These are phyloP conservation scores for Protosalanx chinensis DNA, from an alignment of 2,797 vertebrate genomes.

Conservation along the genomic window DNA sequence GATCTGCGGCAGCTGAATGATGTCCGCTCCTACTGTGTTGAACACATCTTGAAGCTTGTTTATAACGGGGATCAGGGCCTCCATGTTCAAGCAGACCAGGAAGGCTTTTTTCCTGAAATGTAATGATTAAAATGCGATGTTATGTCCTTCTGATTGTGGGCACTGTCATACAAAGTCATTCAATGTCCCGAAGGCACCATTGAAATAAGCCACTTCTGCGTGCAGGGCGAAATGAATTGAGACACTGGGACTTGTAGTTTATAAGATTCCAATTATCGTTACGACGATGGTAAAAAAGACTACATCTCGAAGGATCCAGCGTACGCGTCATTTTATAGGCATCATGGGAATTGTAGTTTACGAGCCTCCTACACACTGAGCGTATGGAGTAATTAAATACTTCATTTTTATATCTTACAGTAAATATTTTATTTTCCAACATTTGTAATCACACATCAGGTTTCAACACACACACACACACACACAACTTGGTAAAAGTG, in stretches of 20 bases:
- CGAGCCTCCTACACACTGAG: neutral
- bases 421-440: slow-evolving; percentile 5
- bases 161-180: slow-evolving; percentile 76
- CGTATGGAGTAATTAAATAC: neutral
- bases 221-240: neutral
- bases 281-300: neutral
- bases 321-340: neutral
- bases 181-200: slow-evolving; percentile 77
- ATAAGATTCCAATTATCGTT: neutral
- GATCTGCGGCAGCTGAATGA: slow-evolving; percentile 96
- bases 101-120: neutral
- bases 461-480: neutral
- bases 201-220: slow-evolving; percentile 41
- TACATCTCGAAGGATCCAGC: neutral
- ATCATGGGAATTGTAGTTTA: neutral
- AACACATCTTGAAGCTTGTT: slow-evolving; percentile 99
- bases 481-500: slow-evolving; percentile 10
- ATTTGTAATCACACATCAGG: neutral
- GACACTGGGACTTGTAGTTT: slow-evolving; percentile 13
- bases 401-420: neutral
- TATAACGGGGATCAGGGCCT: slow-evolving; percentile 96
- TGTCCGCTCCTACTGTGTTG: slow-evolving; percentile 95
- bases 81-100: slow-evolving; percentile 71
- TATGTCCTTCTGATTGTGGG: slow-evolving; percentile 35
- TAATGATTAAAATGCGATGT: slow-evolving; percentile 39